Conservation (phyloP, 2,113 vertebrate genomes). For the Bos javanicus region DNA sequence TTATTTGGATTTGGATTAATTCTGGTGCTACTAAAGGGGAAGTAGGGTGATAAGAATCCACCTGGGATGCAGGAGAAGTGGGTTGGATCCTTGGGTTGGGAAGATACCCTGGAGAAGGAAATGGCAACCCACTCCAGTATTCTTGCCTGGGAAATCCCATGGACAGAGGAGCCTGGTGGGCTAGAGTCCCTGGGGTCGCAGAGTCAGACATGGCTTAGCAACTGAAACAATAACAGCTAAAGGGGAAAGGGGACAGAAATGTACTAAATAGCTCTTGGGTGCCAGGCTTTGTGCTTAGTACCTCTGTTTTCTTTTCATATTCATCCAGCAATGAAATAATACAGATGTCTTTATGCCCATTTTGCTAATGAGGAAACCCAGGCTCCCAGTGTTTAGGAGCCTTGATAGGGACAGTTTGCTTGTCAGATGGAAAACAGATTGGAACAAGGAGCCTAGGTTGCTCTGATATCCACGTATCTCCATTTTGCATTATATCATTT, state of each 20-base stretch:
- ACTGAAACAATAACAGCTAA: neutral
- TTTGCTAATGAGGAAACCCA: neutral
- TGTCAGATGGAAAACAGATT: neutral
- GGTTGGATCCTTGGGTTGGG: neutral
- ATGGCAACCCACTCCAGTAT: neutral
- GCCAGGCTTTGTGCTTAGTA: neutral
- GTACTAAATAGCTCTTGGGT: neutral
- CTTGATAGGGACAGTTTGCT: neutral
- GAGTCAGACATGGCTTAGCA: neutral
- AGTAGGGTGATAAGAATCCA: neutral
- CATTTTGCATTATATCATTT: rapidly evolving
- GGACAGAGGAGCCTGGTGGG: neutral
- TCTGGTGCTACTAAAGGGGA: neutral
- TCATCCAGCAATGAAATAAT: neutral
- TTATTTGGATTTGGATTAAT: neutral
- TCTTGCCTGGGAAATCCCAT: neutral
- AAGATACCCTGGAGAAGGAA: neutral
- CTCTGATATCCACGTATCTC: rapidly evolving
- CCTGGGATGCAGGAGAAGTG: neutral
- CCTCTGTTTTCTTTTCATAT: neutral
- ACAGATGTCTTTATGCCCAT: neutral
- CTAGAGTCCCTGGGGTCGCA: neutral
- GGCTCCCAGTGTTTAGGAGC: neutral
- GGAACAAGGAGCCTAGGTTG: neutral
- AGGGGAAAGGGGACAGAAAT: neutral